phyloP scores from a whole-genome alignment of 2,113 vertebrate species.

The Podiceps cristatus region DNA sequence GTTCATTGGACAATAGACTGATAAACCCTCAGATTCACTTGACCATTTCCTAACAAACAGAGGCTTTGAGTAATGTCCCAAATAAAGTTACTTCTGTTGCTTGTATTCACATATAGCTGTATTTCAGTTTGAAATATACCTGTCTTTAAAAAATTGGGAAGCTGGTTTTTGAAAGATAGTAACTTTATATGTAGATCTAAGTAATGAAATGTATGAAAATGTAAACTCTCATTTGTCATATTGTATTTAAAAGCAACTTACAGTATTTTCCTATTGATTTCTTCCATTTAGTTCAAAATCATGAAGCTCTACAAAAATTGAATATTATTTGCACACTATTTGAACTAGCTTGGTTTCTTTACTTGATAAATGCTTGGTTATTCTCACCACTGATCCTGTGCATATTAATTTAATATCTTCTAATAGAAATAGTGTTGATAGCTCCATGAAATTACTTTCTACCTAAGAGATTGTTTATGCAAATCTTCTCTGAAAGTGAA shows the following conservation, averaged over 20 bases:
- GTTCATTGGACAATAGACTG: background rate
- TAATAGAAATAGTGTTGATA: background rate
- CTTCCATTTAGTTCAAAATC: background rate
- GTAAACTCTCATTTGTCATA: background rate
- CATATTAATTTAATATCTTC: background rate
- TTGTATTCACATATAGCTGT: background rate
- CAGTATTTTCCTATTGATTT: background rate
- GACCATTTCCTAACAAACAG: background rate
- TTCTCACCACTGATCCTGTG: background rate
- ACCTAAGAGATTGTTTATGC: background rate
- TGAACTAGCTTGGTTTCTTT: background rate
- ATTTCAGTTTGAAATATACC: background rate
- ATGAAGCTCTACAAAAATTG: background rate
- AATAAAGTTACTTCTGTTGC: background rate
- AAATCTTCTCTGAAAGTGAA: background rate
- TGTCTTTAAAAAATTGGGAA: background rate
- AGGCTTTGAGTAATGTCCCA: background rate
- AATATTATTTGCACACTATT: background rate
- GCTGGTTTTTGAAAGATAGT: background rate
- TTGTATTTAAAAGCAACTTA: background rate
- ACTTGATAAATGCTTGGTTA: background rate
- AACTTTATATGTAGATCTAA: background rate
- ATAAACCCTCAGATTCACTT: conserved; percentile 4
- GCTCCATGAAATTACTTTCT: background rate
- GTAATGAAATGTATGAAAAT: background rate